These are phyloP conservation scores for Trachymyrmex septentrionalis DNA, from an alignment of 1,140 invertebrate species.

Conservation along the genomic window DNA sequence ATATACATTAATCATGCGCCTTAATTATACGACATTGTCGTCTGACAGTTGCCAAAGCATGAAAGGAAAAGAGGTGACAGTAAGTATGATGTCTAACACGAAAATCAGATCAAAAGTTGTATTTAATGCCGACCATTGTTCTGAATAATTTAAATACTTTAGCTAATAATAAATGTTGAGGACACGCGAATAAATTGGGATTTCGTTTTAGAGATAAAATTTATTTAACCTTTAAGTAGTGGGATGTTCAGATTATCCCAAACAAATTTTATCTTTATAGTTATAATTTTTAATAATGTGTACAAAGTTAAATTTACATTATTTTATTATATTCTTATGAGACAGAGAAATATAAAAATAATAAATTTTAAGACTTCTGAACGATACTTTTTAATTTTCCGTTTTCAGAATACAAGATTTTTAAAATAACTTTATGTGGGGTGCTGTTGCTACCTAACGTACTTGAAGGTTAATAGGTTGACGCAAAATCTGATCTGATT, in stretches of 20 bases:
- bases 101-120: not conserved
- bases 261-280: too few species aligned
- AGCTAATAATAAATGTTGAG: not conserved
- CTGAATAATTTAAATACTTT: not conserved
- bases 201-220: not conserved
- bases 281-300: too few species aligned
- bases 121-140: not conserved
- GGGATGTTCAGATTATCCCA: too few species aligned
- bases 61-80: not conserved
- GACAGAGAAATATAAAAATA: too few species aligned
- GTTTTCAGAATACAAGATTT: too few species aligned
- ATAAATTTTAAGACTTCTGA: too few species aligned
- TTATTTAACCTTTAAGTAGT: not conserved
- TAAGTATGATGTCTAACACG: not conserved
- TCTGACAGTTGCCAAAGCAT: not conserved
- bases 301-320: too few species aligned
- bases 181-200: not conserved
- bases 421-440: too few species aligned
- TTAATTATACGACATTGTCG: not conserved
- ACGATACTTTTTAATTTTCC: too few species aligned
- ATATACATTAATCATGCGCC: not conserved
- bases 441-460: too few species aligned
- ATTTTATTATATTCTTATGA: too few species aligned
- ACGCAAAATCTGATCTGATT: not conserved
- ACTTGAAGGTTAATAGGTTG: not conserved